Evolutionary conservation across 2,888 invertebrate genomes (phyloP).

Genomic region (Tineola bisselliella): DNA sequence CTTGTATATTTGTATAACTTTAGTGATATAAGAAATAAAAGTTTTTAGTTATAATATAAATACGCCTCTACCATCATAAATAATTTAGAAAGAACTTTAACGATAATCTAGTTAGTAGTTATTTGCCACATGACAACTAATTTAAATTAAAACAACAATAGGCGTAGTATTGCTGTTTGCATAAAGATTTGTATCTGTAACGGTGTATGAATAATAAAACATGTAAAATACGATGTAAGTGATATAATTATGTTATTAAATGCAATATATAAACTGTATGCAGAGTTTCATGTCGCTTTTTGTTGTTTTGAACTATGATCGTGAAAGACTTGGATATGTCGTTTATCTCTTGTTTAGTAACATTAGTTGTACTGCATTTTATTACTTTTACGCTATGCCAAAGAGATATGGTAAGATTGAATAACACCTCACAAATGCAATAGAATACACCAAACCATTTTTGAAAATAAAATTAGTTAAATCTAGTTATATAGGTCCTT

Average conservation of each 20-base stretch:
- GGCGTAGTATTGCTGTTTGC: not conserved
- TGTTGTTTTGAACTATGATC: not conserved
- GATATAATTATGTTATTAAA: not conserved
- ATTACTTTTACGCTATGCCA: not conserved
- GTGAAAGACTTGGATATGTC: conserved; percentile 1
- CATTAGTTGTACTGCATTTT: not conserved
- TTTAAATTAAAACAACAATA: not conserved
- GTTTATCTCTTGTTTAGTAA: not conserved
- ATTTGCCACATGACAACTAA: not conserved
- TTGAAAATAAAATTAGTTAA: too few species aligned
- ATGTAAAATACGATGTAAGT: not conserved
- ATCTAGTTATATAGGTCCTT: too few species aligned
- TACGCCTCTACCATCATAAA: too few species aligned
- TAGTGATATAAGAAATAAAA: too few species aligned
- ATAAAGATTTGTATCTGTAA: not conserved
- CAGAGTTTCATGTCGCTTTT: not conserved
- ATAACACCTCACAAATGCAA: too few species aligned
- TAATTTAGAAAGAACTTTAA: too few species aligned
- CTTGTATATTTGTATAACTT: too few species aligned
- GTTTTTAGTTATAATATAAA: too few species aligned
- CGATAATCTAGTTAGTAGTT: not conserved
- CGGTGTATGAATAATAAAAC: not conserved
- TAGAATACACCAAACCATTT: too few species aligned
- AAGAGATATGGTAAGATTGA: conserved; percentile 2
- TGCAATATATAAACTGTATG: not conserved